Conservation (phyloP, 2,888 invertebrate genomes). For the Pachliopta kotzebuea region DNA sequence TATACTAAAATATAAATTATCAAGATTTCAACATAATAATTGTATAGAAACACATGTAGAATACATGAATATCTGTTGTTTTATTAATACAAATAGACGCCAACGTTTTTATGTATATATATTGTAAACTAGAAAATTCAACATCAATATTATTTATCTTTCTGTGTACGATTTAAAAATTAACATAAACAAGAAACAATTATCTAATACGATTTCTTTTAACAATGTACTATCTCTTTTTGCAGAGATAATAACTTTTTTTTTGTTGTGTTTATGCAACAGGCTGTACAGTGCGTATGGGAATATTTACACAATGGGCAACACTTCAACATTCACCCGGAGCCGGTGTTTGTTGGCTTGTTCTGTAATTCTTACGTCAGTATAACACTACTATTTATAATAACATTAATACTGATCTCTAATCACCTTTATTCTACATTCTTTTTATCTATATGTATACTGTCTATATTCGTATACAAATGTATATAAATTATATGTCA, state of each 20-base stretch:
- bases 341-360: not conserved
- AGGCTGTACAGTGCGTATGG: not conserved
- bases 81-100: too few species aligned
- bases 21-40: too few species aligned
- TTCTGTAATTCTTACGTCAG: not conserved
- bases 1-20: too few species aligned
- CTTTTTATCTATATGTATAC: too few species aligned
- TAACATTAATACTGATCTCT: not conserved
- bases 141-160: too few species aligned
- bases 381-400: not conserved
- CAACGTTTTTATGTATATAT: too few species aligned
- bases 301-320: slow-evolving; percentile 2
- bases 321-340: slow-evolving; percentile 2
- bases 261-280: slow-evolving; percentile 1
- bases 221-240: not conserved
- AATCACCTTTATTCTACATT: too few species aligned
- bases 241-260: not conserved
- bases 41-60: too few species aligned
- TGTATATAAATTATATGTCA: too few species aligned
- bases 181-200: not conserved
- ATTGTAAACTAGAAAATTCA: too few species aligned
- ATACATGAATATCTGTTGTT: too few species aligned
- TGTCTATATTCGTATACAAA: too few species aligned
- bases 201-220: not conserved
- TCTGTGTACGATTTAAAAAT: not conserved